phyloP scores from a whole-genome alignment of 2,113 vertebrate species.

The Ochotona princeps region DNA sequence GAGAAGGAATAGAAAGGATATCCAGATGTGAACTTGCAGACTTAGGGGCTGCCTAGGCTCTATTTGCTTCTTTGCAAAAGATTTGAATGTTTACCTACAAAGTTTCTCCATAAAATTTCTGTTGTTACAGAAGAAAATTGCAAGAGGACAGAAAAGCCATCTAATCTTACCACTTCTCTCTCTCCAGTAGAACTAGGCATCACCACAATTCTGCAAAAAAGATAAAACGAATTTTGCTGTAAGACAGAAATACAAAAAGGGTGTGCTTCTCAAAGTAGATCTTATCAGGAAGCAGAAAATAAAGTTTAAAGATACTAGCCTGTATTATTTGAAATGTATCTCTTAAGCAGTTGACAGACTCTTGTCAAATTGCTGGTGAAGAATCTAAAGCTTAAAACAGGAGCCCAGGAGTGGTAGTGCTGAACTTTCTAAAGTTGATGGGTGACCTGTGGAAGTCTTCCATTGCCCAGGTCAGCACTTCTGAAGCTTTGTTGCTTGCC shows the following conservation, averaged over 20 bases:
- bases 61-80: background rate
- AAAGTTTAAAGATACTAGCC: background rate
- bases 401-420: background rate
- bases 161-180: background rate
- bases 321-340: background rate
- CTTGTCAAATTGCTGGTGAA: background rate
- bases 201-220: background rate
- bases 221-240: background rate
- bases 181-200: background rate
- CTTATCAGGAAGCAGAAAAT: background rate
- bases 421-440: background rate
- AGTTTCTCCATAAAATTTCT: background rate
- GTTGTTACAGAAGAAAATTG: background rate
- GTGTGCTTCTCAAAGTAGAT: background rate
- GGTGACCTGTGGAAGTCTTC: background rate
- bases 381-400: background rate
- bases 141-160: background rate
- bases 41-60: background rate
- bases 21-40: background rate
- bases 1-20: background rate
- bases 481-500: background rate
- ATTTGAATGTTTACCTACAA: background rate
- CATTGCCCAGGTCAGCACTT: background rate
- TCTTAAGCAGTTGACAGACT: background rate
- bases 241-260: background rate